Percentiles rank a stretch among this genome's conserved stretches.
These are phyloP conservation scores for Mohoua ochrocephala DNA, from an alignment of 2,113 vertebrate species.

Conservation along the genomic window DNA sequence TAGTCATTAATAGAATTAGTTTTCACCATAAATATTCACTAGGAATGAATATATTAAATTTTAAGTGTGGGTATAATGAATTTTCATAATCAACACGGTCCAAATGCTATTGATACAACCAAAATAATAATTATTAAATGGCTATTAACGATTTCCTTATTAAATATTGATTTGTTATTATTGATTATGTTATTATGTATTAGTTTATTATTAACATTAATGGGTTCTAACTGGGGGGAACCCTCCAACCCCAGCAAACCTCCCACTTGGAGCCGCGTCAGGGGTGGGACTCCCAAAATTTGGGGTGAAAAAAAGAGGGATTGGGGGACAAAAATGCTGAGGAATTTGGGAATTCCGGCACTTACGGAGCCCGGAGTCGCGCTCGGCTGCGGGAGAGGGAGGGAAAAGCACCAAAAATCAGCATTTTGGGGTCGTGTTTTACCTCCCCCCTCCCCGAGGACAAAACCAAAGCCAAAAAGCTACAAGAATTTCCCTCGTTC, in stretches of 20 bases:
- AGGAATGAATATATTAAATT: fast-evolving
- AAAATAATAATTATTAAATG: too few relatives aligned
- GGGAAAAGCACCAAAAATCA: neutral
- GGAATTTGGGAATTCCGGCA: neutral
- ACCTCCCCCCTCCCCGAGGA: neutral
- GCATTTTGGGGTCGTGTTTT: neutral
- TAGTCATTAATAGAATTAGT: too few relatives aligned
- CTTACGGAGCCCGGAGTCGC: neutral
- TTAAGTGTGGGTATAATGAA: too few relatives aligned
- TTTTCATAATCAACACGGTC: fast-evolving
- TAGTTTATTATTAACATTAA: neutral
- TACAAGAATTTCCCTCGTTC: neutral
- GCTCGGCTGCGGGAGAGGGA: neutral
- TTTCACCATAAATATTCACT: neutral
- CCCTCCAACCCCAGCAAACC: too few relatives aligned
- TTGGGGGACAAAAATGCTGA: neutral
- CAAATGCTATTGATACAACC: too few relatives aligned
- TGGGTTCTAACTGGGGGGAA: neutral
- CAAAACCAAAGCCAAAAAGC: neutral
- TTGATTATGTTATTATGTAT: neutral
- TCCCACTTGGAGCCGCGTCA: neutral
- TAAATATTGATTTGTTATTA: neutral
- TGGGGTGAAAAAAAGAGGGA: neutral
- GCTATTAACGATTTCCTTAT: fast-evolving
- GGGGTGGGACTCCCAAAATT: neutral